Conservation (phyloP, 2,888 invertebrate genomes). For the Ennomos erosarius region DNA sequence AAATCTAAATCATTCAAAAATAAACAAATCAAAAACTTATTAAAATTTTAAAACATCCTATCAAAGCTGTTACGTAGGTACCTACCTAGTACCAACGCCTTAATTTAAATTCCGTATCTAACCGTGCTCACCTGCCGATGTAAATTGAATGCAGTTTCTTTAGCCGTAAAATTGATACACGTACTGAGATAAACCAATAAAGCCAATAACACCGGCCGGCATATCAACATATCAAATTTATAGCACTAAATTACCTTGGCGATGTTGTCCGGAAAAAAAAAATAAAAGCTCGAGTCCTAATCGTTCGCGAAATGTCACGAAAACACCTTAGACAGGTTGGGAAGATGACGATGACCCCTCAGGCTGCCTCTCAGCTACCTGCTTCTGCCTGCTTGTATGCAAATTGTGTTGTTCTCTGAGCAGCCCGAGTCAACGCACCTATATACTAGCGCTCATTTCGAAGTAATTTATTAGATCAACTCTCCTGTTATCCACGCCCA, state of each 20-base stretch:
- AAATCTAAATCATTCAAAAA: background rate
- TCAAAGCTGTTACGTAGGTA: slow-evolving; percentile 14
- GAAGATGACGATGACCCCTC: slow-evolving; percentile 78
- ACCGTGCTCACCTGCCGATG: slow-evolving; percentile 29
- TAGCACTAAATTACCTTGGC: slow-evolving; percentile 41
- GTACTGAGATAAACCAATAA: slow-evolving; percentile 44
- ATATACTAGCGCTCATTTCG: slow-evolving; percentile 63
- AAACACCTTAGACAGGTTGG: slow-evolving; percentile 71
- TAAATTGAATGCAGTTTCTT: slow-evolving; percentile 33
- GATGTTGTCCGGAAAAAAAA: slow-evolving; percentile 51
- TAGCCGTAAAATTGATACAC: slow-evolving; percentile 34
- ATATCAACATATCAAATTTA: slow-evolving; percentile 47
- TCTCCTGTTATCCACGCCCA: slow-evolving; percentile 39
- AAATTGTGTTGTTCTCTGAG: slow-evolving; percentile 73
- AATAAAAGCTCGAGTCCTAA: slow-evolving; percentile 61
- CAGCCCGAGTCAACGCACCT: slow-evolving; percentile 68
- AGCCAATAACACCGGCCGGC: slow-evolving; percentile 47
- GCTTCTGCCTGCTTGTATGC: slow-evolving; percentile 76
- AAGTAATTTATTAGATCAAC: slow-evolving; percentile 73
- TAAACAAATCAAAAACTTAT: slow-evolving; percentile 3
- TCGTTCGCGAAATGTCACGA: slow-evolving; percentile 73
- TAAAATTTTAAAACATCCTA: slow-evolving; percentile 12
- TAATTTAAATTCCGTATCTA: slow-evolving; percentile 12
- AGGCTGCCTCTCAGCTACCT: slow-evolving; percentile 64
- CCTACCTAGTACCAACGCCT: no score